These are phyloP conservation scores for Camelus bactrianus DNA, from an alignment of 2,113 vertebrate genomes.

Conservation along the genomic window DNA sequence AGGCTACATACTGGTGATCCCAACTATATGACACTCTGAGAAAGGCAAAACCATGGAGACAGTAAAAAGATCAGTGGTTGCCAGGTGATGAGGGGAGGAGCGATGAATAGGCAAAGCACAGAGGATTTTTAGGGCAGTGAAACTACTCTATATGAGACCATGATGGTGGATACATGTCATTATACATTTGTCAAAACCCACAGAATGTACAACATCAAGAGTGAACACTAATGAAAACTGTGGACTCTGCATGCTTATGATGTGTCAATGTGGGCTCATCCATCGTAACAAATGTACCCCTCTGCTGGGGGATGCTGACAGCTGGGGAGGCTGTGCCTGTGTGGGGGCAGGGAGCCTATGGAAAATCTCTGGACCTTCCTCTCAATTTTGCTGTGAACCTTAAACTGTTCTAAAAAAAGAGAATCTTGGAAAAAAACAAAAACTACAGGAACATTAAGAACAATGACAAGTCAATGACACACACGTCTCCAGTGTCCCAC, in stretches of 20 bases:
- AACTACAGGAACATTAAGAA: background rate
- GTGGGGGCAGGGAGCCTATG: background rate
- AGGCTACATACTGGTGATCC: background rate
- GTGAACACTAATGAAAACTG: background rate
- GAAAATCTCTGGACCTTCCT: background rate
- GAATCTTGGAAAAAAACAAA: background rate
- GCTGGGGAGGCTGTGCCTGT: no score
- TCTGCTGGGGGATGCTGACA: no score
- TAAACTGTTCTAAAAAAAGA: slow-evolving; percentile 7
- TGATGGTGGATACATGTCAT: background rate
- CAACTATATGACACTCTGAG: background rate
- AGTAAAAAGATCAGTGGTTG: background rate
- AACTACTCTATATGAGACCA: background rate
- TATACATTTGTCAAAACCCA: background rate
- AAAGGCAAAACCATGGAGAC: background rate
- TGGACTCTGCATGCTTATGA: no score
- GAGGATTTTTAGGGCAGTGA: background rate
- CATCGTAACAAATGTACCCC: background rate
- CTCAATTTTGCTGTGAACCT: background rate
- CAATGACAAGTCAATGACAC: background rate
- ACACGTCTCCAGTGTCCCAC: background rate
- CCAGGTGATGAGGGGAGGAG: background rate
- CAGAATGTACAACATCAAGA: background rate
- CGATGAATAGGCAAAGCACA: background rate
- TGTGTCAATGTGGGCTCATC: background rate